Evolutionary conservation across 1,140 invertebrate species (phyloP).

Genomic region (Ceratitis capitata): DNA sequence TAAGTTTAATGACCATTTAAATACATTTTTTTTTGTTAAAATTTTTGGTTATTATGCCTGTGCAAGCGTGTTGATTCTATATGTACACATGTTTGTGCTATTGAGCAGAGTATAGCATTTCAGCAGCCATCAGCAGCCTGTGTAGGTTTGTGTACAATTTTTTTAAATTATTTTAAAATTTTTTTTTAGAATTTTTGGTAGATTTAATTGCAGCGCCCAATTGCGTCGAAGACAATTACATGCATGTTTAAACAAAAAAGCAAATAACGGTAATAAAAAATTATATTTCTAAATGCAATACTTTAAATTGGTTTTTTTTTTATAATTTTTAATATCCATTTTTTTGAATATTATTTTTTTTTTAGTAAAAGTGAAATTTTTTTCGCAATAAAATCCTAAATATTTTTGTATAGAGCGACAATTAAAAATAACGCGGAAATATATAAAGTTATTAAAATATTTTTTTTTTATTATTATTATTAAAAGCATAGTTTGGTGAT

Average conservation of each 20-base stretch:
- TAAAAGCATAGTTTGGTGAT: too few species aligned
- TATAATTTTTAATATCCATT: neutral
- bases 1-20: slow-evolving; percentile 27
- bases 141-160: too few species aligned
- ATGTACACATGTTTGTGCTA: neutral
- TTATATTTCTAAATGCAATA: neutral
- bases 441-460: too few species aligned
- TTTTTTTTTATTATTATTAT: too few species aligned
- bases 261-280: neutral
- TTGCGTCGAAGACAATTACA: neutral
- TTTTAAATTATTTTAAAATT: neutral
- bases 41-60: neutral
- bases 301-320: neutral
- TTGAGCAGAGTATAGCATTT: neutral
- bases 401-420: neutral
- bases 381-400: neutral
- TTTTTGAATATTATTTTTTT: neutral
- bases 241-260: neutral
- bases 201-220: neutral
- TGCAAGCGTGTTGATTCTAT: neutral
- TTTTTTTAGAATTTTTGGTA: neutral
- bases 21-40: neutral
- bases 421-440: too few species aligned
- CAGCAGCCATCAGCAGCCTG: neutral
- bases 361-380: neutral